These are phyloP conservation scores for Thamnophis elegans DNA, from an alignment of 2,797 vertebrate species.

Conservation along the genomic window DNA sequence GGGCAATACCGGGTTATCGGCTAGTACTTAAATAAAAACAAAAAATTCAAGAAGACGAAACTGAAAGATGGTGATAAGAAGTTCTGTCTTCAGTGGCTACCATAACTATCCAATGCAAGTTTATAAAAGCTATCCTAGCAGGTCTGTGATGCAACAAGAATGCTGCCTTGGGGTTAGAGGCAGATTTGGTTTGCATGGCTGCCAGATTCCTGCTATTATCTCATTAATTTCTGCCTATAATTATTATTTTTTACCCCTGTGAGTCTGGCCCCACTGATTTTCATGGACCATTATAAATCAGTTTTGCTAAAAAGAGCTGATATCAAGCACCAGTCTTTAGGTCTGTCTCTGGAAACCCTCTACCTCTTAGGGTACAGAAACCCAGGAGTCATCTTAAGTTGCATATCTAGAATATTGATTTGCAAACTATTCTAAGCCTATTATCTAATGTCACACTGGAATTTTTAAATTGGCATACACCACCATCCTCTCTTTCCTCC, in stretches of 20 bases:
- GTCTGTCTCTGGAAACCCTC: background rate
- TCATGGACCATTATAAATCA: background rate
- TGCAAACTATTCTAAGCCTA: too few species aligned
- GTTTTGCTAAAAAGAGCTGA: background rate
- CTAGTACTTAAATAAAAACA: background rate
- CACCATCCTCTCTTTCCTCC: too few species aligned
- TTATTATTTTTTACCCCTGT: background rate
- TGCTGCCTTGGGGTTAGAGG: background rate
- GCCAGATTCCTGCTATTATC: background rate
- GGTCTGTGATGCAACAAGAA: background rate
- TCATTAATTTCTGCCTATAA: background rate
- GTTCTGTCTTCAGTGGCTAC: background rate
- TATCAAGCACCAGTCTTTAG: background rate
- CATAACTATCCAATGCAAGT: background rate
- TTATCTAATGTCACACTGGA: too few species aligned
- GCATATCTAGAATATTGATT: too few species aligned
- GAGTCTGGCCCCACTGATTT: background rate
- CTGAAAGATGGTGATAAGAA: background rate
- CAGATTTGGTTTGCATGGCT: background rate
- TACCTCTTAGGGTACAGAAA: background rate
- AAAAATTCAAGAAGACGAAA: background rate
- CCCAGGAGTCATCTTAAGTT: background rate
- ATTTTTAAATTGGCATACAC: too few species aligned
- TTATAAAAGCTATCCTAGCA: background rate
- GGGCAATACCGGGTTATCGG: too few species aligned